Base-by-base conservation (phyloP, 1,140 invertebrate genomes). In the Scaptomyza graminum region DNA sequence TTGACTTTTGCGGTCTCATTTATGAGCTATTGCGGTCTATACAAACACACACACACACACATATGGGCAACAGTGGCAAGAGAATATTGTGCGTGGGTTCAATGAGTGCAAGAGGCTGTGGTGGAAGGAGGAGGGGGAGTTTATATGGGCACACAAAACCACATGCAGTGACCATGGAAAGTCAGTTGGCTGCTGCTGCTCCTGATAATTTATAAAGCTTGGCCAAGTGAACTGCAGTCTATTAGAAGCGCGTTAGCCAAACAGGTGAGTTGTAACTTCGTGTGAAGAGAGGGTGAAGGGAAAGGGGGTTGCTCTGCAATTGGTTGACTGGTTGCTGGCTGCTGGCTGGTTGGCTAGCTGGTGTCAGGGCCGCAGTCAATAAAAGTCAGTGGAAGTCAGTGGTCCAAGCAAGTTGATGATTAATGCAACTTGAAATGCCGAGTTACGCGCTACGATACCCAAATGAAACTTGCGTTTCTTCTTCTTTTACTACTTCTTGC, bases 181-280 rank as follows among this genome's bases (percentile, higher is more conserved):
- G 83, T 87, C 83, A 82, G 74, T 85, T 68, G 39, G 73, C 62
- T 69, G 73, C 62, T 69, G 7, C 31, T 2, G 64, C 49, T 75
- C 73, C 69, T 78, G 74, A 87, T 87, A 85, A 85, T 87, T 85
- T 88, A 87, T 87, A 87, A 78, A 75, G 76, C 64, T 41, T 61
- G 78, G 64, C 61, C 64, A 73, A 76, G 81, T 72, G 77, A 68
- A 77, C 65, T 74, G 54, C 83, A 87, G 83, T 88, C 83, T 82
- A 87, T 87, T 87, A 87, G 78, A 87, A 75, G 83, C 67, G 83
- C 83, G 83, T 87, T 87, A 82, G 78, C 44, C 52, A 64, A 69
- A 65, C 71, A 74, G 71, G 71, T 77, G 52, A 16, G 41, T 25
- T 34, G 31, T 34, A 25, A 28, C 31, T 13, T 5, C 16, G 18